Evolutionary conservation across 1,140 invertebrate species (phyloP).

Genomic region (Amyelois transitella): DNA sequence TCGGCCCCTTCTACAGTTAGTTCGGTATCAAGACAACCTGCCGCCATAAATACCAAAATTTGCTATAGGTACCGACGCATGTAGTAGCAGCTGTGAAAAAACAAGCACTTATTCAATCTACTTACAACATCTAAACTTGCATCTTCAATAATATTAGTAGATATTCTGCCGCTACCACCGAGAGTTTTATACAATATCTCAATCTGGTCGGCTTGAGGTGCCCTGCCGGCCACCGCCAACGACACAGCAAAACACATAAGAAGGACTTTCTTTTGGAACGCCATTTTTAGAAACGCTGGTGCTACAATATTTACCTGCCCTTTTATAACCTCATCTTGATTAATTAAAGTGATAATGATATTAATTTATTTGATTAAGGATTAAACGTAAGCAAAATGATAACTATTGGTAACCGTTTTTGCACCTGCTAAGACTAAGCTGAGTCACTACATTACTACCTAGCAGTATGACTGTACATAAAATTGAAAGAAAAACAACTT

Average conservation of each 20-base stretch:
- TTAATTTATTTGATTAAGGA: background rate
- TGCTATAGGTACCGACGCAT: no score
- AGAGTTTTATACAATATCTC: constrained; percentile 17
- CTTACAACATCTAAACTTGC: constrained; percentile 27
- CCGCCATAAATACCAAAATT: no score
- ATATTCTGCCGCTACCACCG: constrained; percentile 17
- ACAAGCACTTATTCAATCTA: background rate
- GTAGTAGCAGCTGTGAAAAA: no score
- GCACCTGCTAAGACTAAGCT: background rate
- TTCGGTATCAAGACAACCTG: no score
- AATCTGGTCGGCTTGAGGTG: constrained; percentile 22
- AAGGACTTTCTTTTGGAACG: background rate
- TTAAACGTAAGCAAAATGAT: background rate
- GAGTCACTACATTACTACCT: no score
- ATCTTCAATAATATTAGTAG: constrained; percentile 43
- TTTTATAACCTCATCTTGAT: background rate
- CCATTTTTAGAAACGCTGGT: background rate
- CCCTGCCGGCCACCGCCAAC: constrained; percentile 3
- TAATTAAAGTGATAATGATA: background rate
- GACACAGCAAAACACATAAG: constrained; percentile 6
- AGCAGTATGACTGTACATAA: no score
- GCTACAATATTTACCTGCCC: background rate
- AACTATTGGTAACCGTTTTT: background rate
- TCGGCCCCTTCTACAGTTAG: no score
- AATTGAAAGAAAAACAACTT: no score